A percentile compares a stretch with the other conserved stretches of the same genome.
phyloP scores from a whole-genome alignment of 2,888 invertebrate genomes.

The Sisyra terminalis region DNA sequence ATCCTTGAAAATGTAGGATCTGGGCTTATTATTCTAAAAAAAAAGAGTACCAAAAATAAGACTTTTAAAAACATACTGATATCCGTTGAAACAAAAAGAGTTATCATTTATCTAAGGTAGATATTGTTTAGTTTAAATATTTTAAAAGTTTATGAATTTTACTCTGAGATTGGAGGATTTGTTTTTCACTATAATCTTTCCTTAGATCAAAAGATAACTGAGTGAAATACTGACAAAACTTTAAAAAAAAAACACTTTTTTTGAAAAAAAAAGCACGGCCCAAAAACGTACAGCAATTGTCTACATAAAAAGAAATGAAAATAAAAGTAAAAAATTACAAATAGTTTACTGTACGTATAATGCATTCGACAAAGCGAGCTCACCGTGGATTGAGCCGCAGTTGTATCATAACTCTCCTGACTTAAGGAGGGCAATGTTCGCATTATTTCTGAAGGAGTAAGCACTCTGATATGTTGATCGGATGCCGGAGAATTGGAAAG shows the following conservation, averaged over 20 bases:
- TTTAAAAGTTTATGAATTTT: too few species aligned
- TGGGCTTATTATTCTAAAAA: too few species aligned
- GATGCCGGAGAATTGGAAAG: slow-evolving; percentile 9
- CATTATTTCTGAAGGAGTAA: slow-evolving; percentile 82
- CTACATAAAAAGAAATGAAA: slow-evolving; percentile 1
- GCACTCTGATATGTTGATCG: slow-evolving; percentile 75
- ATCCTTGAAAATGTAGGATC: too few species aligned
- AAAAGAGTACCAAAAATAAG: too few species aligned
- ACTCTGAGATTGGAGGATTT: too few species aligned
- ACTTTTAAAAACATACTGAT: too few species aligned
- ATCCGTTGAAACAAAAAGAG: too few species aligned
- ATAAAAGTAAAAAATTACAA: too few species aligned
- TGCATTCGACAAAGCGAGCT: slow-evolving; percentile 14
- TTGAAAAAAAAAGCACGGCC: slow-evolving; percentile 13
- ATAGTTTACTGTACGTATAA: neutral
- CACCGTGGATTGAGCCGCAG: slow-evolving; percentile 26
- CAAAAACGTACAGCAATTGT: slow-evolving; percentile 16
- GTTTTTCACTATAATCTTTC: too few species aligned
- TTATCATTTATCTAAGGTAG: too few species aligned
- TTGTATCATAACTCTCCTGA: slow-evolving; percentile 47
- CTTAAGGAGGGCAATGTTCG: slow-evolving; percentile 75
- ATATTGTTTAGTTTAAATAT: too few species aligned
- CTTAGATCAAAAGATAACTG: slow-evolving; percentile 10
- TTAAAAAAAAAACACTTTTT: slow-evolving; percentile 15
- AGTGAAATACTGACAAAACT: slow-evolving; percentile 12